These are phyloP conservation scores for Paraplagusia blochii DNA, from an alignment of 2,113 vertebrate species.

Conservation along the genomic window DNA sequence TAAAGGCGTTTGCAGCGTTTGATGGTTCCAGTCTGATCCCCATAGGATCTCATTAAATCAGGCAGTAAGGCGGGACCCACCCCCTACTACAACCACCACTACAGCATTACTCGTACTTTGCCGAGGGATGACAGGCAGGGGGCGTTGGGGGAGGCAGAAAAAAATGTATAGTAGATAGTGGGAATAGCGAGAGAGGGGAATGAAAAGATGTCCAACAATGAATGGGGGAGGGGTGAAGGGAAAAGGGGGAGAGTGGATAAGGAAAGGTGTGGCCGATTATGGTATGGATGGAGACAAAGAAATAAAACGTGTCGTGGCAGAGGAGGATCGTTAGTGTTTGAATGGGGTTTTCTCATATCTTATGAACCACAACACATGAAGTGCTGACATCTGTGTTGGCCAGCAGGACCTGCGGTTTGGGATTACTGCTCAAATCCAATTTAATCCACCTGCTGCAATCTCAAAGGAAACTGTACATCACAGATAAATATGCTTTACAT, in stretches of 20 bases:
- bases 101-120: slow-evolving; percentile 31
- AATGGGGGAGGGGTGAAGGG: slow-evolving; percentile 32
- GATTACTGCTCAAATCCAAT: slow-evolving; percentile 63
- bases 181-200: slow-evolving; percentile 18
- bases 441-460: slow-evolving; percentile 64
- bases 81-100: slow-evolving; percentile 35
- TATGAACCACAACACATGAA: slow-evolving; percentile 35
- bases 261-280: slow-evolving; percentile 36
- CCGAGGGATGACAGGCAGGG: slow-evolving; percentile 24
- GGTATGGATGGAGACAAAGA: slow-evolving; percentile 35
- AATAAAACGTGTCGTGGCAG: not conserved
- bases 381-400: slow-evolving; percentile 58
- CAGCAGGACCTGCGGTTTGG: slow-evolving; percentile 47
- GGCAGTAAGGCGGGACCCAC: slow-evolving; percentile 53
- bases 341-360: too few species aligned
- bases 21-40: slow-evolving; percentile 62
- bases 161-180: slow-evolving; percentile 19
- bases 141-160: slow-evolving; percentile 10
- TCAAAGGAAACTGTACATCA: slow-evolving; percentile 23
- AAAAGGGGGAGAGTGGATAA: slow-evolving; percentile 4
- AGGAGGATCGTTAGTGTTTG: too few species aligned
- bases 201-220: slow-evolving; percentile 42
- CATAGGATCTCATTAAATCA: slow-evolving; percentile 77
- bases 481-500: slow-evolving; percentile 1
- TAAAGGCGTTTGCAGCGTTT: slow-evolving; percentile 46